Base-by-base conservation (phyloP, 2,797 vertebrate genomes). In the Aldrovandia affinis region DNA sequence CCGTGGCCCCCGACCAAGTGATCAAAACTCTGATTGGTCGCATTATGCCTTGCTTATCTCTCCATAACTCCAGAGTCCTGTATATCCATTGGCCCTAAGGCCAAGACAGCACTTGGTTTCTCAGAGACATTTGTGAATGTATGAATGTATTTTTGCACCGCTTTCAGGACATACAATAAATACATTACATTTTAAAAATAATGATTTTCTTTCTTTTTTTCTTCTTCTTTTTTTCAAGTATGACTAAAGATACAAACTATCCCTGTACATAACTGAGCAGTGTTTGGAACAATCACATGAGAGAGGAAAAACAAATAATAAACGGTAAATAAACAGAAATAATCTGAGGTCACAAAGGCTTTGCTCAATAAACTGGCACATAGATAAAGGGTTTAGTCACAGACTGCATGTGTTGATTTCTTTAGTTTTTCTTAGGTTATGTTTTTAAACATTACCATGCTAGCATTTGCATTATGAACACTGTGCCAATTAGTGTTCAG, bases 211-310 rank as follows among this genome's bases (percentile, higher is more conserved):
- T 44, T 75, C 39, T 75, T 30, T 22, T 70, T 39, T 70, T 36
- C 36, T 28, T 65, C 61, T 65, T 65, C 28, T 70, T 70, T 50
- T 73, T 73, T 36, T 14, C 39, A 73, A 77, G 22, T 77, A 77
- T 77, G 73, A 77, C 73, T 77, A 77, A 39, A 77, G 73, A 77
- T 77, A 77, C 73, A 65, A 80, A 83, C 79, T 61, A 83, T 70
- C 79, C 36, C 78, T 81, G 78, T 81, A 84, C 83, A 84, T 80
- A 84, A 57, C 59, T 83, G 75, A 84, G 73, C 83, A 84, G 22
- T 80, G 78, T 77, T 77, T 47, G 22, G 25, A 77, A 77, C 73
- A 77, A 77, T 44, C 73, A 77, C 73, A 77, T 77, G 73, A 25
- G 39, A 42, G 47, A 73, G 36, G 14, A n/a, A 28, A 78, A 47